Percentiles rank a stretch among this genome's conserved stretches.
Conservation (phyloP, 2,888 invertebrate species). For the Trachelus tabidus region DNA sequence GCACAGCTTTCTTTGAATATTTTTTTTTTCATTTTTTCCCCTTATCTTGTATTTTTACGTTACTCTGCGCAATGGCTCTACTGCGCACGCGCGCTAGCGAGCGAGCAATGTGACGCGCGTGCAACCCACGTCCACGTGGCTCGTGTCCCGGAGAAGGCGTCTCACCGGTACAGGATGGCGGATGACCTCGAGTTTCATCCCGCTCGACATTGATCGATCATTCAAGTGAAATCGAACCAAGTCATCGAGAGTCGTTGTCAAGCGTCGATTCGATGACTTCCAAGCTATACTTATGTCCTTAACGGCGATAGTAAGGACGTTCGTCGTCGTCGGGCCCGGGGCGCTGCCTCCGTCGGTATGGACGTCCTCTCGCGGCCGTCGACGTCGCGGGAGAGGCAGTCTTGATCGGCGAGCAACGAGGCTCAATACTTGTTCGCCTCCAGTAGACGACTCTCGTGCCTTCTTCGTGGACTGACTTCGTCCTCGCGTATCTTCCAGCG, state of each 20-base stretch:
- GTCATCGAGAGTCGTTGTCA: neutral
- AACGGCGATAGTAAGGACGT: neutral
- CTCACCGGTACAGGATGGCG: slow-evolving; percentile 1
- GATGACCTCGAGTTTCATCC: neutral
- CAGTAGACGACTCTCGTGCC: slow-evolving; percentile 51
- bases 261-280: neutral
- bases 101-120: neutral
- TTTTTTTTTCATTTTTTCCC: neutral
- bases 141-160: neutral
- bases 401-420: slow-evolving; percentile 59
- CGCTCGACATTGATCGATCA: neutral
- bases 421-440: slow-evolving; percentile 61
- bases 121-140: neutral
- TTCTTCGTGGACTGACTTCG: slow-evolving; percentile 48
- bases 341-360: neutral
- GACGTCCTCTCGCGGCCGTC: neutral
- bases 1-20: slow-evolving; percentile 8
- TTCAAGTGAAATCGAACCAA: neutral
- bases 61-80: neutral
- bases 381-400: slow-evolving; percentile 53
- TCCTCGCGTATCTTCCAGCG: slow-evolving; percentile 54
- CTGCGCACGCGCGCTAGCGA: neutral
- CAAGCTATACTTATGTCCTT: neutral
- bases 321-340: neutral
- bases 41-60: neutral